phyloP scores from a whole-genome alignment of 2,888 invertebrate species.

The Lutraria lutraria region DNA sequence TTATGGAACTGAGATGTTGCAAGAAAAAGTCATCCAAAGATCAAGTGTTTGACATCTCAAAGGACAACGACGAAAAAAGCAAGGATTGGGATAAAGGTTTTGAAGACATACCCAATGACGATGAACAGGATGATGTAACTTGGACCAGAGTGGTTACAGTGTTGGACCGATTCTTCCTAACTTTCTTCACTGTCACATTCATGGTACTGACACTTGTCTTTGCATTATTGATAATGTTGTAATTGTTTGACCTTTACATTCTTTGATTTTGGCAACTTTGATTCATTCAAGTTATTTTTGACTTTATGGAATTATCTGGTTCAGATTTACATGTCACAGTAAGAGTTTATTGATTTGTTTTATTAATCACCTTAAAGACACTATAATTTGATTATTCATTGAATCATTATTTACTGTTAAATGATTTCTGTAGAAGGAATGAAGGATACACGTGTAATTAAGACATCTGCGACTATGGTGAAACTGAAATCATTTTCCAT shows the following conservation, averaged over 20 bases:
- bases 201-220: not conserved
- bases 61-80: not conserved
- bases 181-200: not conserved
- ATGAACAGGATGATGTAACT: not conserved
- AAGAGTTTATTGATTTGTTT: no score
- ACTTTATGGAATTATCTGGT: no score
- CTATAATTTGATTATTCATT: no score
- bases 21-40: not conserved
- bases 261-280: no score
- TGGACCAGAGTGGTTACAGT: constrained; percentile 17
- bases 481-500: no score
- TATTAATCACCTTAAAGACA: no score
- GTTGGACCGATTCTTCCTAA: not conserved
- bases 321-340: no score
- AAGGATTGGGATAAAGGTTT: not conserved
- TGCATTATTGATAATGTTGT: not conserved
- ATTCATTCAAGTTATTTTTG: no score
- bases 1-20: not conserved
- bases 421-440: no score
- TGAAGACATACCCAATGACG: not conserved
- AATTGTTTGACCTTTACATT: not conserved
- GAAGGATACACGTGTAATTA: no score
- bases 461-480: no score
- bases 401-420: no score
- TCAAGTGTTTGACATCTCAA: not conserved